phyloP scores from a whole-genome alignment of 2,888 invertebrate genomes.

The Drosophila birchii region DNA sequence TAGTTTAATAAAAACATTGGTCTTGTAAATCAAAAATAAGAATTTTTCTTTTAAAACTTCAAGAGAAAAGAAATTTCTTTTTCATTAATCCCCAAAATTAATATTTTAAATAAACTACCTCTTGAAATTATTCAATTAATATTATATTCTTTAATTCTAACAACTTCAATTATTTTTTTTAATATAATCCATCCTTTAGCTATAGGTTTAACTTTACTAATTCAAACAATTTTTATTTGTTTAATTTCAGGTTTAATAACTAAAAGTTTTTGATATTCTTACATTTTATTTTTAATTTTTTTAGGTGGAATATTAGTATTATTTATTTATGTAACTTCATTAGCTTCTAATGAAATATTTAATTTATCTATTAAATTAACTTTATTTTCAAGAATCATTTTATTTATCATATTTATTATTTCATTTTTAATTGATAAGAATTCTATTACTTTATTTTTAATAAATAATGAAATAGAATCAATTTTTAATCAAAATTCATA shows the following conservation, averaged over 20 bases:
- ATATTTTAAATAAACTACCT: conserved; percentile 89
- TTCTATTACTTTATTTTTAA: conserved; percentile 81
- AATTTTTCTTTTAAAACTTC: conserved; percentile 87
- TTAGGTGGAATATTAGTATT: conserved; percentile 88
- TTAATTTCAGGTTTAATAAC: conserved; percentile 85
- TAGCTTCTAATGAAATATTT: conserved; percentile 88
- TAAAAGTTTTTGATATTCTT: conserved; percentile 87
- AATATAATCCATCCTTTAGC: conserved; percentile 86
- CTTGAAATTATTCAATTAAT: conserved; percentile 85
- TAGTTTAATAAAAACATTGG: conserved; percentile 89
- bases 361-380: conserved; percentile 80
- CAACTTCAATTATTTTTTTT: conserved; percentile 72
- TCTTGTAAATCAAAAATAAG: conserved; percentile 89
- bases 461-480: conserved; percentile 84
- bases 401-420: conserved; percentile 66
- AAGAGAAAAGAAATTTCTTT: conserved; percentile 86
- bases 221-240: conserved; percentile 86
- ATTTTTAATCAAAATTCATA: conserved; percentile 66
- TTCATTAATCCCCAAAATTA: conserved; percentile 90
- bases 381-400: conserved; percentile 68
- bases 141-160: conserved; percentile 50
- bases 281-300: conserved; percentile 88
- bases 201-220: conserved; percentile 86
- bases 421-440: conserved; percentile 67
- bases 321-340: conserved; percentile 88